phyloP scores from a whole-genome alignment of 2,888 invertebrate species.

The Leucophenga maculata region DNA sequence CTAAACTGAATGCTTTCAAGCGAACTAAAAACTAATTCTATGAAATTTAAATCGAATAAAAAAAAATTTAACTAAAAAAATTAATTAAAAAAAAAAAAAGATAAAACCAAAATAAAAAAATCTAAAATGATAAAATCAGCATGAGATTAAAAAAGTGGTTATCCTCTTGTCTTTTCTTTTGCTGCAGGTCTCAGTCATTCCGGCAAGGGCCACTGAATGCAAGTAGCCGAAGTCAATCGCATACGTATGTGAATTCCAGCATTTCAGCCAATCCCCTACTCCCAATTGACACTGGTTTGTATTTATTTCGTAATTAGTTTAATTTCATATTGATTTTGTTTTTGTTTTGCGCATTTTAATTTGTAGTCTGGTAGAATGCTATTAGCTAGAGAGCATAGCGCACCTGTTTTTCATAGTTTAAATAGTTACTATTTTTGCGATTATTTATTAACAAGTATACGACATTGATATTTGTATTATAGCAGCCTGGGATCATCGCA shows the following conservation, averaged over 20 bases:
- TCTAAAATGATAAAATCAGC: slow-evolving; percentile 55
- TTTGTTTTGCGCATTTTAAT: slow-evolving; percentile 24
- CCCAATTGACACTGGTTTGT: slow-evolving; percentile 85
- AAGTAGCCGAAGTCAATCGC: slow-evolving; percentile 74
- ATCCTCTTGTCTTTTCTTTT: slow-evolving; percentile 74
- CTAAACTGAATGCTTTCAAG: background rate
- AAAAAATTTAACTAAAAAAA: slow-evolving; percentile 28
- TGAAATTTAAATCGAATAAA: slow-evolving; percentile 34
- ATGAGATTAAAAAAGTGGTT: slow-evolving; percentile 69
- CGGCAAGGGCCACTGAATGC: slow-evolving; percentile 78
- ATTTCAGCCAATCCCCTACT: slow-evolving; percentile 95
- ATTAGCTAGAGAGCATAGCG: slow-evolving; percentile 1
- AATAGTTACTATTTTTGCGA: slow-evolving; percentile 20
- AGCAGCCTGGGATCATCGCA: slow-evolving; percentile 74
- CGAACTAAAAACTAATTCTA: background rate
- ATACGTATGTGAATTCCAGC: slow-evolving; percentile 86
- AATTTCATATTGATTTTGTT: slow-evolving; percentile 50
- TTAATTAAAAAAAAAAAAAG: slow-evolving; percentile 29
- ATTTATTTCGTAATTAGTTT: slow-evolving; percentile 68
- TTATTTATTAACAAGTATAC: too few relatives aligned
- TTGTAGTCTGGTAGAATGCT: slow-evolving; percentile 28
- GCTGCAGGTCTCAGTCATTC: slow-evolving; percentile 93
- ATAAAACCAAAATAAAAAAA: slow-evolving; percentile 33
- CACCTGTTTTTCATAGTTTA: background rate
- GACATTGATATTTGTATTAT: slow-evolving; percentile 36